Conservation (phyloP, 1,140 invertebrate species). For the Streblospio benedicti region DNA sequence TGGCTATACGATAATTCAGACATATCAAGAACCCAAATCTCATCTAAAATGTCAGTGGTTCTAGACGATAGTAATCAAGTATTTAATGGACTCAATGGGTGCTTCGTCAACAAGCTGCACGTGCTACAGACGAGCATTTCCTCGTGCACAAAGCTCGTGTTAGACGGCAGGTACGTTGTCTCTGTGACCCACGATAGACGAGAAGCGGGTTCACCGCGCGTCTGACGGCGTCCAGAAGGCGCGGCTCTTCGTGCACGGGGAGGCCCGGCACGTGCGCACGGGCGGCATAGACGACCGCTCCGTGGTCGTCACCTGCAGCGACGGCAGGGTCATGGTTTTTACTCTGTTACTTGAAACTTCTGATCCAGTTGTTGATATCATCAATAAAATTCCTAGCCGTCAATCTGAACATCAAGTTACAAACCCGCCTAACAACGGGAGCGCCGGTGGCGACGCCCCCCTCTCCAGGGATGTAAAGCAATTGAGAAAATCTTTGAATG, state of each 20-base stretch:
- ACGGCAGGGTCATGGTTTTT: conserved; percentile 34
- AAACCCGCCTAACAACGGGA: background rate
- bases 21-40: conserved; percentile 19
- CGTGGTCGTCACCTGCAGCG: conserved; percentile 33
- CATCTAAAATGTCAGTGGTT: conserved; percentile 14
- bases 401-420: too few relatives aligned
- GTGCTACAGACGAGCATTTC: background rate
- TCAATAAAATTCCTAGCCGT: conserved; percentile 29
- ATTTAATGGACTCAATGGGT: conserved; percentile 15
- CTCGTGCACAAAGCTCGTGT: background rate
- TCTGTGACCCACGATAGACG: conserved; percentile 22
- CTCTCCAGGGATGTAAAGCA: background rate
- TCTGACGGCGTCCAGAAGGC: conserved; percentile 25
- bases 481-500: background rate
- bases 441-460: background rate
- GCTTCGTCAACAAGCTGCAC: background rate
- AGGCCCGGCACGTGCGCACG: conserved; percentile 27
- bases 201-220: conserved; percentile 25
- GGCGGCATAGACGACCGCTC: conserved; percentile 39
- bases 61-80: conserved; percentile 27
- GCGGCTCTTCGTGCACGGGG: conserved; percentile 31
- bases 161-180: conserved; percentile 31
- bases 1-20: conserved; percentile 21
- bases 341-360: conserved; percentile 29
- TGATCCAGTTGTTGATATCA: conserved; percentile 31